Evolutionary conservation across 1,140 invertebrate genomes (phyloP).

Genomic region (Bradysia coprophila): DNA sequence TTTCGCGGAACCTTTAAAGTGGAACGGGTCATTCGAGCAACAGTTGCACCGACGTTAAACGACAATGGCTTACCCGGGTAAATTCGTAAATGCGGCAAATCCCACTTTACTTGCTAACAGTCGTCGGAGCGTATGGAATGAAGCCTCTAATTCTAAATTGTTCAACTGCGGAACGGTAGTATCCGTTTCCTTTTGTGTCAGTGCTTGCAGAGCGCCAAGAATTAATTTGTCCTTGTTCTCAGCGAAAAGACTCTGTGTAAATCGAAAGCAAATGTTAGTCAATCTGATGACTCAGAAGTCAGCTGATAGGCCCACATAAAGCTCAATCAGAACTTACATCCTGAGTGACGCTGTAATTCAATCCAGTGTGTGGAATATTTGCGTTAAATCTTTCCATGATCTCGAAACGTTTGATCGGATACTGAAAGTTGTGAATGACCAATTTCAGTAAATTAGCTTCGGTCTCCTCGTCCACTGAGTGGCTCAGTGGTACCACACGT

Average conservation of each 20-base stretch:
- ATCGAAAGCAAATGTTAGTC: slow-evolving; percentile 1
- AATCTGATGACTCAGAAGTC: background rate
- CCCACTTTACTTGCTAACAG: slow-evolving; percentile 94
- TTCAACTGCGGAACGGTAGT: slow-evolving; percentile 32
- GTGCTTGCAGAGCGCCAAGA: slow-evolving; percentile 50
- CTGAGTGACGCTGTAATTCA: slow-evolving; percentile 88
- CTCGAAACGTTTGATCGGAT: slow-evolving; percentile 31
- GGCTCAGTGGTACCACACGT: slow-evolving; percentile 71
- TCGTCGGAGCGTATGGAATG: slow-evolving; percentile 85
- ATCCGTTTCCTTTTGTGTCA: slow-evolving; percentile 54
- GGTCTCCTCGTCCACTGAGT: slow-evolving; percentile 86
- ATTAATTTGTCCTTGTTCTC: slow-evolving; percentile 98
- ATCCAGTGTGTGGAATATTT: slow-evolving; percentile 93
- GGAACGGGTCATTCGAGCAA: no score
- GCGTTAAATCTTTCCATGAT: slow-evolving; percentile 88
- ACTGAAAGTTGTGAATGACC: slow-evolving; percentile 22
- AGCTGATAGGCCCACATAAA: background rate
- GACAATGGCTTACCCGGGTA: slow-evolving; percentile 46
- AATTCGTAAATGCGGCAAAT: slow-evolving; percentile 85
- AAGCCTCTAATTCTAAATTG: slow-evolving; percentile 63
- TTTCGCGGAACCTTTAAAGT: slow-evolving; percentile 83
- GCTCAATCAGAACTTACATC: slow-evolving; percentile 48
- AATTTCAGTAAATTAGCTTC: slow-evolving; percentile 48
- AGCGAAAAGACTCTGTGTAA: slow-evolving; percentile 69
- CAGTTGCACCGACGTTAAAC: no score